Percentiles rank a stretch among this genome's conserved stretches.
phyloP scores from a whole-genome alignment of 2,113 vertebrate genomes.

The Rhabdornis inornatus region DNA sequence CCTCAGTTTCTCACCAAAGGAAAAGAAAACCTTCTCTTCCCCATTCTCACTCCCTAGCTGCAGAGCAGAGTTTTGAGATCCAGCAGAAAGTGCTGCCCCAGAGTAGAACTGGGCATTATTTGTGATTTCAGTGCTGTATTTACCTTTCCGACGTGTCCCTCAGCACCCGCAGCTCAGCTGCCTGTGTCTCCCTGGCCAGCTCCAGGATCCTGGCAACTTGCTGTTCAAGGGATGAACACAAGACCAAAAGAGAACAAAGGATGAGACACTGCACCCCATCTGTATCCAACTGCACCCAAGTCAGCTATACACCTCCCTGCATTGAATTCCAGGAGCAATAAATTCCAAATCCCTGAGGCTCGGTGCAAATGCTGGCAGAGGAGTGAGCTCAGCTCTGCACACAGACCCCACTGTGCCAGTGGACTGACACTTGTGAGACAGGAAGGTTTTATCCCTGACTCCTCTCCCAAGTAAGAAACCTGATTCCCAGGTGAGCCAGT shows the following conservation, averaged over 20 bases:
- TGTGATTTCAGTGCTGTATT: not conserved
- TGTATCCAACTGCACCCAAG: not conserved
- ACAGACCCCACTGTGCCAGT: rapidly evolving
- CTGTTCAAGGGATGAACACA: conserved; percentile 66
- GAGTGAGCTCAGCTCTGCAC: not conserved
- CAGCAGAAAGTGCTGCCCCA: not conserved
- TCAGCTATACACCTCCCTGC: not conserved
- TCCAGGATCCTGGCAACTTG: conserved; percentile 86
- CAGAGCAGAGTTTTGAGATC: not conserved
- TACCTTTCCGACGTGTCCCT: conserved; percentile 81
- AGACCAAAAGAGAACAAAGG: not conserved
- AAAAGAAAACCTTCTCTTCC: not conserved
- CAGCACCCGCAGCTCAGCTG: conserved; percentile 80
- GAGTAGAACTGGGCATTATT: not conserved
- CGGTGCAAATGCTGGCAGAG: not conserved
- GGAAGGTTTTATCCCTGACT: not conserved
- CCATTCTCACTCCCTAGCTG: not conserved
- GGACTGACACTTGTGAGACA: not conserved
- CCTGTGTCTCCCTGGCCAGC: conserved; percentile 86
- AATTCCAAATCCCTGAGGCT: not conserved
- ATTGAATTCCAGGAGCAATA: not conserved
- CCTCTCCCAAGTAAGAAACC: not conserved
- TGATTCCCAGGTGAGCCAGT: not conserved
- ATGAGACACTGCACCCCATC: not conserved
- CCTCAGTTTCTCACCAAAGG: not conserved